phyloP scores from a whole-genome alignment of 2,888 invertebrate species.

The Harpalus rufipes region DNA sequence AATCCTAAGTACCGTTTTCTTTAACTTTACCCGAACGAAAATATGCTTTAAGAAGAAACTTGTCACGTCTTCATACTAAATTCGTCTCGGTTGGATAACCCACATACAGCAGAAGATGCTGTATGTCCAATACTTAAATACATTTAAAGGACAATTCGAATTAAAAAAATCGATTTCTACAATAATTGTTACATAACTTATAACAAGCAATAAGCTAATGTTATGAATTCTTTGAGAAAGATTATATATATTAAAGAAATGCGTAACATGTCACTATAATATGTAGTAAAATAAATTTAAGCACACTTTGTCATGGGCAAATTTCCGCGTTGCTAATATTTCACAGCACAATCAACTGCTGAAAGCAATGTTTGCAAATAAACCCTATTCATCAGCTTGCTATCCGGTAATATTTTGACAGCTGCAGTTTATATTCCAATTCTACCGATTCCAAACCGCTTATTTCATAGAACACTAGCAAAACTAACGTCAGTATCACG shows the following conservation, averaged over 20 bases:
- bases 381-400: constrained; percentile 30
- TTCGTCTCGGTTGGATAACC: no score
- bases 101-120: no score
- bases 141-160: no score
- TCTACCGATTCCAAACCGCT: constrained; percentile 39
- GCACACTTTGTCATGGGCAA: not conserved
- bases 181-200: no score
- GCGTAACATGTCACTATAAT: not conserved
- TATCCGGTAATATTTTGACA: constrained; percentile 45
- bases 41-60: no score
- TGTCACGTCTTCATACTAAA: no score
- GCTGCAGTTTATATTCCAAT: constrained; percentile 40
- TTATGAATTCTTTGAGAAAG: not conserved
- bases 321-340: constrained; percentile 40
- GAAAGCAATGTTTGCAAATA: constrained; percentile 46
- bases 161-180: no score
- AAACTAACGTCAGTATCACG: constrained; percentile 35
- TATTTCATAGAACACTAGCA: constrained; percentile 32
- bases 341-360: constrained; percentile 34
- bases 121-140: no score
- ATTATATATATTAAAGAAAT: not conserved
- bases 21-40: no score
- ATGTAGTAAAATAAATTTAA: constrained; percentile 26
- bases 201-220: no score
- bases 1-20: no score